A percentile compares a stretch with the other conserved stretches of the same genome.
These are phyloP conservation scores for Ceryle rudis DNA, from an alignment of 2,797 vertebrate species.

Conservation along the genomic window DNA sequence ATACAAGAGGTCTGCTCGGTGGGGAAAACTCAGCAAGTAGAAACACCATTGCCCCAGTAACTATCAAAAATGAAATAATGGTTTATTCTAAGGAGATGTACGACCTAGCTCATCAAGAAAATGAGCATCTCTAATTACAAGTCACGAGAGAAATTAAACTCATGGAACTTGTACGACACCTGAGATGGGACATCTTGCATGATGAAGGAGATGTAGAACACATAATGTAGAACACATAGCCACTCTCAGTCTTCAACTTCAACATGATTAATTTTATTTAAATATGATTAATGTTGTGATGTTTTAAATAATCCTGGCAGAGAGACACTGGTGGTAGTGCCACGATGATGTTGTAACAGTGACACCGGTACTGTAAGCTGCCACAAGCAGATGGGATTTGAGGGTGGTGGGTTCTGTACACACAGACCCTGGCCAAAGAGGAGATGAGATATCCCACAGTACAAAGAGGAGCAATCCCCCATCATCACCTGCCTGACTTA, in stretches of 20 bases:
- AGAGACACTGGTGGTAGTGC: background rate
- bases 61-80: background rate
- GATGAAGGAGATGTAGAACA: background rate
- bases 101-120: background rate
- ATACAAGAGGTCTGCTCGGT: background rate
- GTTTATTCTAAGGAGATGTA: background rate
- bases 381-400: background rate
- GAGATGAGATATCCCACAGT: fast-evolving
- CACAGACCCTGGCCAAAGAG: background rate
- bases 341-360: background rate
- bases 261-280: background rate
- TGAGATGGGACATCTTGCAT: background rate
- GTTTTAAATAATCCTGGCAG: background rate
- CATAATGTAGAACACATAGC: background rate
- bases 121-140: background rate
- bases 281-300: background rate
- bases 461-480: background rate
- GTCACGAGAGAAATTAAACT: background rate
- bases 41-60: fast-evolving
- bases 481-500: background rate
- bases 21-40: background rate
- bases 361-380: background rate
- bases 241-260: background rate
- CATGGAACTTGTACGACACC: background rate
- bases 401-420: background rate